These are phyloP conservation scores for Hyposmocoma kahamanoa DNA, from an alignment of 1,140 invertebrate genomes.

Conservation along the genomic window DNA sequence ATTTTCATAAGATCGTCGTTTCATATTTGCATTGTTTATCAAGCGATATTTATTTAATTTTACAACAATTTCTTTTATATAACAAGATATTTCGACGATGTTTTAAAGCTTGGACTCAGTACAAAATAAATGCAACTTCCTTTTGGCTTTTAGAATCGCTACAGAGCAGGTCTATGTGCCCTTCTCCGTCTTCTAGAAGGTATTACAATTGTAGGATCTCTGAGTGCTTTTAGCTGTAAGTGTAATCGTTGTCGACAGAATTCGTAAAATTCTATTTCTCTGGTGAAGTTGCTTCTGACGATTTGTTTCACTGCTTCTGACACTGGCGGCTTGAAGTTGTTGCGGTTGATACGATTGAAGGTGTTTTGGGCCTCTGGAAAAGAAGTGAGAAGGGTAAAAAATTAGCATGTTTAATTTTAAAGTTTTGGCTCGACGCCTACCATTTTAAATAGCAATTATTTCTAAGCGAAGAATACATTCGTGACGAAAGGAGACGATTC, in stretches of 20 bases:
- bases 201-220: slow-evolving; percentile 59
- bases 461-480: too few species aligned
- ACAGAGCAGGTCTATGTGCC: neutral
- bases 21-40: too few species aligned
- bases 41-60: too few species aligned
- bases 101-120: too few species aligned
- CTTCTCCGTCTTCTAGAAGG: slow-evolving; percentile 22
- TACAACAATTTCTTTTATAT: too few species aligned
- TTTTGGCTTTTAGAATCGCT: neutral
- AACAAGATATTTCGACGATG: too few species aligned
- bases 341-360: slow-evolving; percentile 87
- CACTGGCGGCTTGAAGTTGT: slow-evolving; percentile 90
- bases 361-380: slow-evolving; percentile 81
- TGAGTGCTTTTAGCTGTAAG: slow-evolving; percentile 83
- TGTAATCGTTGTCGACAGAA: slow-evolving; percentile 90
- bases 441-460: too few species aligned
- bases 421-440: too few species aligned
- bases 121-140: neutral
- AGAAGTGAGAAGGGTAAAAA: too few species aligned
- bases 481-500: too few species aligned
- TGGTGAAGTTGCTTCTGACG: slow-evolving; percentile 89
- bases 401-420: too few species aligned
- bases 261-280: slow-evolving; percentile 94
- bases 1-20: too few species aligned
- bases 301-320: slow-evolving; percentile 89